These are phyloP conservation scores for Battus philenor DNA, from an alignment of 1,140 invertebrate genomes.

Conservation along the genomic window DNA sequence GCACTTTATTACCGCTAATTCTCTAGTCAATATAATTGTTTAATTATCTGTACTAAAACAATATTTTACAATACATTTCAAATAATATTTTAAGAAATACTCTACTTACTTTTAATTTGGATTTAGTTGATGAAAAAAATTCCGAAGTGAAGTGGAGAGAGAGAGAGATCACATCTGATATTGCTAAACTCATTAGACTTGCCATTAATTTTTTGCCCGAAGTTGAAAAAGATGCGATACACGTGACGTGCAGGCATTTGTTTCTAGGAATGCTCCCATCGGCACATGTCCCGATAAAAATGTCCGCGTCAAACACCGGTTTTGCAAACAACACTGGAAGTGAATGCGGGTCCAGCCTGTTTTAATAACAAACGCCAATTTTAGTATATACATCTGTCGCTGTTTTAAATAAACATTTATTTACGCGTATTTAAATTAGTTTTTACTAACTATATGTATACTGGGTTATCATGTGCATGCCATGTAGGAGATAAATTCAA, in stretches of 20 bases:
- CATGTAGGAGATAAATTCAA: too few species aligned
- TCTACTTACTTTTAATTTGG: too few species aligned
- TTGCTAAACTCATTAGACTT: slow-evolving; percentile 10
- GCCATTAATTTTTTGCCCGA: slow-evolving; percentile 42
- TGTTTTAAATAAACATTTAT: slow-evolving; percentile 18
- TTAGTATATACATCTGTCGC: slow-evolving; percentile 34
- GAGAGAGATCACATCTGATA: slow-evolving; percentile 17
- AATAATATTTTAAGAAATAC: too few species aligned
- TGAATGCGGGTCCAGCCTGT: slow-evolving; percentile 30
- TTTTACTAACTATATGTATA: too few species aligned
- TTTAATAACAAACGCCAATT: slow-evolving; percentile 32
- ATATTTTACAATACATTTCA: not conserved
- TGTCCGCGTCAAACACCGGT: slow-evolving; percentile 26
- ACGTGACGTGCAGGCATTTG: slow-evolving; percentile 39
- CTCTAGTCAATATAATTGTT: too few species aligned
- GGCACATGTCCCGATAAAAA: slow-evolving; percentile 36
- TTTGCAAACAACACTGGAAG: slow-evolving; percentile 25
- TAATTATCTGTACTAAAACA: too few species aligned
- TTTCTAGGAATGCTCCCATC: slow-evolving; percentile 49
- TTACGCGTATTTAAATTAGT: not conserved
- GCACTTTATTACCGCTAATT: slow-evolving; percentile 18
- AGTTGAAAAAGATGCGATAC: slow-evolving; percentile 42
- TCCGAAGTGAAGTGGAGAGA: slow-evolving; percentile 9
- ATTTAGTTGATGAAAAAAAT: slow-evolving; percentile 10
- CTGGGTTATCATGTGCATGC: too few species aligned